These are phyloP conservation scores for Vanacampus margaritifer DNA, from an alignment of 2,113 vertebrate species.

Conservation along the genomic window DNA sequence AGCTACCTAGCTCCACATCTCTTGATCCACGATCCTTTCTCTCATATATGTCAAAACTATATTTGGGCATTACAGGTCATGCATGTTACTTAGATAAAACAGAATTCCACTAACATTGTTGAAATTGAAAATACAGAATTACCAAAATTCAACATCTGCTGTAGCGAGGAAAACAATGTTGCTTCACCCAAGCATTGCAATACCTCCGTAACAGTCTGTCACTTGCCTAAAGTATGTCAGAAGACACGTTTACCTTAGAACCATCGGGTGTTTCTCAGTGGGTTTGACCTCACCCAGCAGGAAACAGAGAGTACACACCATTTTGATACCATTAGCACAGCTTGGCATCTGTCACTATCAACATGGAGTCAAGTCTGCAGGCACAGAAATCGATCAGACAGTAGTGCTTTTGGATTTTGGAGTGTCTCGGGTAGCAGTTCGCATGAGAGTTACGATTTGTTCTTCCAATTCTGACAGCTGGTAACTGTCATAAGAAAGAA, in stretches of 20 bases:
- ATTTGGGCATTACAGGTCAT: too few relatives aligned
- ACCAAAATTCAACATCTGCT: neutral
- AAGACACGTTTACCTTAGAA: neutral
- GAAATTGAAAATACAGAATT: too few relatives aligned
- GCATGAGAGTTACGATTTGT: too few relatives aligned
- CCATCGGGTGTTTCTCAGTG: neutral
- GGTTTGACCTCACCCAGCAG: neutral
- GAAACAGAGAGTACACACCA: neutral
- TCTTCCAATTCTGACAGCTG: neutral
- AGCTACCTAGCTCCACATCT: too few relatives aligned
- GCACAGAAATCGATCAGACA: neutral
- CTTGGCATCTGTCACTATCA: neutral
- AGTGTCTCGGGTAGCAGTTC: neutral
- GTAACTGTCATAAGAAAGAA: neutral
- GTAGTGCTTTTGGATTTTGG: neutral
- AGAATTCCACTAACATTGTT: too few relatives aligned
- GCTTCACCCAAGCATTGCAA: neutral
- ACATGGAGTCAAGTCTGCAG: neutral
- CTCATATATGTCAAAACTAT: too few relatives aligned
- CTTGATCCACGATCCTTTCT: too few relatives aligned
- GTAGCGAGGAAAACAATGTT: neutral
- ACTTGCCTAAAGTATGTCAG: neutral
- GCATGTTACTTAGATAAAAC: too few relatives aligned
- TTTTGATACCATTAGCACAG: conserved; percentile 2
- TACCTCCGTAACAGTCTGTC: neutral